A percentile compares a stretch with the other conserved stretches of the same genome.
These are phyloP conservation scores for Cheilosia scutellata DNA, from an alignment of 2,888 invertebrate genomes.

Conservation along the genomic window DNA sequence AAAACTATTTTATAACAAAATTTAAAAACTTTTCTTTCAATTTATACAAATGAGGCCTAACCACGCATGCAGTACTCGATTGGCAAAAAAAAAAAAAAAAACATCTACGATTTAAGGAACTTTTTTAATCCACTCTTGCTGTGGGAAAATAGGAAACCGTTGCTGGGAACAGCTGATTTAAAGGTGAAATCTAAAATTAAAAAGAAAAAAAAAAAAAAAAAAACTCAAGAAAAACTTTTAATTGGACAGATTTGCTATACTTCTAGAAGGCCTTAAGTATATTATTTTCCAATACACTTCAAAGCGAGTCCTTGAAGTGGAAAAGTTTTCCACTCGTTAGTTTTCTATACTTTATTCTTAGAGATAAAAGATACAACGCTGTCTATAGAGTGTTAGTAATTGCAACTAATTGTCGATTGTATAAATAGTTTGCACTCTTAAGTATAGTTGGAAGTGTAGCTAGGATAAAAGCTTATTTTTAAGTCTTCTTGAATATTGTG, in stretches of 20 bases:
- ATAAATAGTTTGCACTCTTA: too few species aligned
- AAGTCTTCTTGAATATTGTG: too few species aligned
- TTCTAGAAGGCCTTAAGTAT: not conserved
- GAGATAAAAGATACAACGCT: too few species aligned
- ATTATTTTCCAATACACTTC: not conserved
- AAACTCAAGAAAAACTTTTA: conserved; percentile 5
- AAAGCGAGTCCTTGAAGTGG: not conserved
- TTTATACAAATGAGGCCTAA: conserved; percentile 15
- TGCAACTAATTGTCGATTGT: too few species aligned
- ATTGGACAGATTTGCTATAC: conserved; percentile 8
- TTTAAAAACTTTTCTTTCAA: conserved; percentile 4
- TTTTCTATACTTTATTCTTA: not conserved
- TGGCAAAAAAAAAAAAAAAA: not conserved
- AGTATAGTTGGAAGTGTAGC: too few species aligned
- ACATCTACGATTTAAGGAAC: not conserved
- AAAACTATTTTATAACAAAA: conserved; percentile 17
- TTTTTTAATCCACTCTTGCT: not conserved
- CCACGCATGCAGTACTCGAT: conserved; percentile 15
- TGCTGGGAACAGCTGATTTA: not conserved
- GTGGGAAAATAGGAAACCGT: not conserved
- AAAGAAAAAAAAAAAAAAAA: not conserved
- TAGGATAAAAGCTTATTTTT: too few species aligned
- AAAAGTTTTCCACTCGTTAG: not conserved
- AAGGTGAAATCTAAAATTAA: conserved; percentile 5
- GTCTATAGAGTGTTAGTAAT: too few species aligned